phyloP scores from a whole-genome alignment of 2,888 invertebrate species.

The Hetaerina titia region DNA sequence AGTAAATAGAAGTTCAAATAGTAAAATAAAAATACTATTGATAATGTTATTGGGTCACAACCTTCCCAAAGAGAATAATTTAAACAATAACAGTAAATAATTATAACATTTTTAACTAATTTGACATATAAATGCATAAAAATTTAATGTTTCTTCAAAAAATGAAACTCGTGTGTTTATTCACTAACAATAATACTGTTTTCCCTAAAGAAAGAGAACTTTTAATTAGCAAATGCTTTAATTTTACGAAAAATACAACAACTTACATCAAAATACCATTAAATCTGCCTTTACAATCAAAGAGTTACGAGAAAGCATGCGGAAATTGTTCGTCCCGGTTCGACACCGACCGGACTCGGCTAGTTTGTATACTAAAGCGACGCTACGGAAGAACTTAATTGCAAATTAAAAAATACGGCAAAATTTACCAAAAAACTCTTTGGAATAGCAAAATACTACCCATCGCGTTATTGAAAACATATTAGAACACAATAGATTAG shows the following conservation, averaged over 20 bases:
- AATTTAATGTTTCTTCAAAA: too few species aligned
- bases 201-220: too few species aligned
- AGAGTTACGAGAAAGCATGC: neutral
- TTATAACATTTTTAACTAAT: too few species aligned
- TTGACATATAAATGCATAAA: too few species aligned
- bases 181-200: too few species aligned
- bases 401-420: neutral
- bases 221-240: too few species aligned
- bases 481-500: neutral
- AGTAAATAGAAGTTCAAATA: neutral
- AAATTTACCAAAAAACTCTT: neutral
- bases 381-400: constrained; percentile 26
- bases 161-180: too few species aligned
- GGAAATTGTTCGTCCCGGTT: constrained; percentile 3
- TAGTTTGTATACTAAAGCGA: constrained; percentile 62
- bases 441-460: neutral
- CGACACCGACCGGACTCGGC: constrained; percentile 49
- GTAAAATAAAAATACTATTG: neutral
- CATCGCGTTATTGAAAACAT: neutral
- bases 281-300: neutral
- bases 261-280: neutral
- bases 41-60: too few species aligned
- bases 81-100: too few species aligned
- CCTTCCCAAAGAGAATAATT: too few species aligned
- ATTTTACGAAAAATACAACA: neutral